Evolutionary conservation across 2,888 invertebrate genomes (phyloP), one percentile per base, ranked within the genome.

Genomic region (Drosophila silvestris): DNA sequence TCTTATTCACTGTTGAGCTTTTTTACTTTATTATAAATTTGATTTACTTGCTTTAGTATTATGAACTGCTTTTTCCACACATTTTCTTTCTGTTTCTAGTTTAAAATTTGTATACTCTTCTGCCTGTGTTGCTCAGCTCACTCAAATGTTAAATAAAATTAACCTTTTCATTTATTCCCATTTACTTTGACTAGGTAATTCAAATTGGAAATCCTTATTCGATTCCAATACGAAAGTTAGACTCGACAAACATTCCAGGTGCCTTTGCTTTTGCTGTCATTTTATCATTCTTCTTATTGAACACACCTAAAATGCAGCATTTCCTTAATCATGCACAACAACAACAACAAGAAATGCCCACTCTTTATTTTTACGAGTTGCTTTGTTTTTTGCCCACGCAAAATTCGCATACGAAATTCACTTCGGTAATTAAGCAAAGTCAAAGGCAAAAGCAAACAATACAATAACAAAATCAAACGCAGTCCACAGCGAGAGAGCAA

Each of bases 351-450:
- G 16, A 47, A 47, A 37, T 30, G 52, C 70, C 70, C 64, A 82
- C 82, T 57, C 68, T 26, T 47, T 56, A 14, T 44, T 22, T 4
- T 6, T 16, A 41, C 10, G 58, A 51, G 54, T 44, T 62, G 64
- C 67, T 70, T 70, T 44, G 58, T 50, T 50, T 37, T 33, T 60
- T 53, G 41, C 83, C 83, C 74, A 82, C 71, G 62, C 71, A 63
- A 22, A 32, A 32, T 44, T 58, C 32, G 30, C n/a, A 19, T 28
- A 50, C 47, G 33, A 62, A 78, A 69, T 69, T 81, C 44, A 61
- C 53, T 69, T 77, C 50, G 66, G 72, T 81, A 74, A 81, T 75
- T 70, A 74, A 72, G 56, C 57, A 81, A 81, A 81, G 69, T 56
- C 83, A 75, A 74, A 47, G 58, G 47, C 70, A 73, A 82, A 76